Evolutionary conservation across 2,797 vertebrate genomes (phyloP).

Genomic region (Decapterus maruadsi): DNA sequence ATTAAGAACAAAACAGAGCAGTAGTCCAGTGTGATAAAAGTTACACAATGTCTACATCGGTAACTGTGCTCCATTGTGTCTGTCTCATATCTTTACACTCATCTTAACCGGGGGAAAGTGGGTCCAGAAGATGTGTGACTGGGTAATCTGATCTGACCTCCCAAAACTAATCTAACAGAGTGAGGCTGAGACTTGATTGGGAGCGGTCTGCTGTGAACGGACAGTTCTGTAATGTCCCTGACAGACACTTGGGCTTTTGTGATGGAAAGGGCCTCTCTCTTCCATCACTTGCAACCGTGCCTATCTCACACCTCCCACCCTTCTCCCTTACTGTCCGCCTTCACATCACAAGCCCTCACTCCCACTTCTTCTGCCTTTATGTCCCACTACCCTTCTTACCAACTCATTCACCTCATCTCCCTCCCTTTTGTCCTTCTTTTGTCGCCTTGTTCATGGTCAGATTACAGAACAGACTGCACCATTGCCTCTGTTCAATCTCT

Average conservation of each 20-base stretch:
- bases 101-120: conserved; percentile 61
- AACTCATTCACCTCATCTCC: conserved; percentile 33
- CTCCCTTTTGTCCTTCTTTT: conserved; percentile 43
- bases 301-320: conserved; percentile 36
- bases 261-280: conserved; percentile 49
- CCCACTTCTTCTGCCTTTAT: conserved; percentile 27
- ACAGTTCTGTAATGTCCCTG: conserved; percentile 51
- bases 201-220: conserved; percentile 48
- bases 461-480: conserved; percentile 38
- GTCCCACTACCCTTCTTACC: conserved; percentile 35
- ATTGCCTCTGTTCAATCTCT: conserved; percentile 17
- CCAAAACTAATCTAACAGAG: conserved; percentile 47
- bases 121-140: conserved; percentile 56
- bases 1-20: conserved; percentile 24
- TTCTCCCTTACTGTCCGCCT: conserved; percentile 41
- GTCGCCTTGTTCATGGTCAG: conserved; percentile 50
- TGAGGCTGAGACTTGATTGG: conserved; percentile 40
- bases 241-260: conserved; percentile 75
- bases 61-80: conserved; percentile 29
- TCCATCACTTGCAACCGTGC: conserved; percentile 36
- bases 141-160: conserved; percentile 61
- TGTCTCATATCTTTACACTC: conserved; percentile 63
- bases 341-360: conserved; percentile 14
- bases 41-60: conserved; percentile 45
- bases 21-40: conserved; percentile 9